A percentile compares a stretch with the other conserved stretches of the same genome.
Conservation (phyloP, 2,888 invertebrate species). For the Argyra leucocephala region DNA sequence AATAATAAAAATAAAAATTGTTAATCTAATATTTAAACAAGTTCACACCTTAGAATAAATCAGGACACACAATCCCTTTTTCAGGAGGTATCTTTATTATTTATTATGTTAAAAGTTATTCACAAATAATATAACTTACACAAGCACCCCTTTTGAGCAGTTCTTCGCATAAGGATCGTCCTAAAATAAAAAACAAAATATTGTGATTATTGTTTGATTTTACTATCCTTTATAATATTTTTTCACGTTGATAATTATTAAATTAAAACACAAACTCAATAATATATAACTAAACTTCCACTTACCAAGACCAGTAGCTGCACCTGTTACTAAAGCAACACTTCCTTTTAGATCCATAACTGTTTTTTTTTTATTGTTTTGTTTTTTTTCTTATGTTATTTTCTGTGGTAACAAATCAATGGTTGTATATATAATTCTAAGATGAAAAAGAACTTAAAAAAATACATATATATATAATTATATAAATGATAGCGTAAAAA, state of each 20-base stretch:
- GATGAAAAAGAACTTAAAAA: no score
- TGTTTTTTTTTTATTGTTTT: background rate
- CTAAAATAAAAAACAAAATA: constrained; percentile 29
- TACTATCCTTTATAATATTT: no score
- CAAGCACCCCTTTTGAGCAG: constrained; percentile 63
- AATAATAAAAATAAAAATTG: background rate
- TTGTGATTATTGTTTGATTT: no score
- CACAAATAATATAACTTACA: constrained; percentile 43
- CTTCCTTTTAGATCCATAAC: constrained; percentile 64
- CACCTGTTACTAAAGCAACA: constrained; percentile 64
- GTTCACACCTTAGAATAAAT: background rate
- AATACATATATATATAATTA: no score
- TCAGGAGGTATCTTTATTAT: no score
- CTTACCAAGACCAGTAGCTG: constrained; percentile 54
- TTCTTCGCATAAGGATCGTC: constrained; percentile 62
- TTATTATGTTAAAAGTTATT: no score
- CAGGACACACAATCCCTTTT: background rate
- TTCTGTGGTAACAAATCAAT: background rate
- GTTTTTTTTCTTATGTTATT: background rate
- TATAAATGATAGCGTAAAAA: no score
- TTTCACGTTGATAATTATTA: no score
- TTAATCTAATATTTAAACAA: no score
- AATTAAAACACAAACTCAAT: no score
- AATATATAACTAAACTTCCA: no score
- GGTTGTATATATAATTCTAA: no score